Conservation (phyloP, 1,140 invertebrate species). For the Sycophaga agraensis region DNA sequence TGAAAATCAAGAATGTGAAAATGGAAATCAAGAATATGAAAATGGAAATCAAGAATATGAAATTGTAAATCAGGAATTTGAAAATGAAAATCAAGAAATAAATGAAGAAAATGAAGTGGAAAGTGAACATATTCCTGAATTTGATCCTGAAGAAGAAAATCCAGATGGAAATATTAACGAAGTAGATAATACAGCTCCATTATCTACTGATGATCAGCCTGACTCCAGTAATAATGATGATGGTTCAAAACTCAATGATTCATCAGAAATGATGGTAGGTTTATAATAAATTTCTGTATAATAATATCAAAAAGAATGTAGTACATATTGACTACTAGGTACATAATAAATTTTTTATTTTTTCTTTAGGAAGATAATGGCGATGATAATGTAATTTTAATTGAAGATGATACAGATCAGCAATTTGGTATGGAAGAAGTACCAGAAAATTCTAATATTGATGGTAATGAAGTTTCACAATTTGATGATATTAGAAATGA, state of each 20-base stretch:
- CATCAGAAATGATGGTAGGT: constrained; percentile 22
- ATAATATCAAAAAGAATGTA: background rate
- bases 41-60: background rate
- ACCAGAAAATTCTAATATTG: background rate
- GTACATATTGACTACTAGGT: background rate
- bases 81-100: background rate
- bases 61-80: background rate
- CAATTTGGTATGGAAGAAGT: constrained; percentile 4
- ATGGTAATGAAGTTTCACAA: constrained; percentile 3
- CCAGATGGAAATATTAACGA: background rate
- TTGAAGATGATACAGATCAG: constrained; percentile 27
- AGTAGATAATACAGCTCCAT: background rate
- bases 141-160: constrained; percentile 25
- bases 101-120: background rate
- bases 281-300: background rate
- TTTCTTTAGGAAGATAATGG: constrained; percentile 33
- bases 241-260: background rate
- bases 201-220: background rate
- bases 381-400: constrained; percentile 38
- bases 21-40: background rate
- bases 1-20: background rate
- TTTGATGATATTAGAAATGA: constrained; percentile 36
- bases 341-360: constrained; percentile 1
- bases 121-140: constrained; percentile 23
- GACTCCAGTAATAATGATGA: background rate